These are phyloP conservation scores for Salpingus planirostris DNA, from an alignment of 2,888 invertebrate genomes.

Conservation along the genomic window DNA sequence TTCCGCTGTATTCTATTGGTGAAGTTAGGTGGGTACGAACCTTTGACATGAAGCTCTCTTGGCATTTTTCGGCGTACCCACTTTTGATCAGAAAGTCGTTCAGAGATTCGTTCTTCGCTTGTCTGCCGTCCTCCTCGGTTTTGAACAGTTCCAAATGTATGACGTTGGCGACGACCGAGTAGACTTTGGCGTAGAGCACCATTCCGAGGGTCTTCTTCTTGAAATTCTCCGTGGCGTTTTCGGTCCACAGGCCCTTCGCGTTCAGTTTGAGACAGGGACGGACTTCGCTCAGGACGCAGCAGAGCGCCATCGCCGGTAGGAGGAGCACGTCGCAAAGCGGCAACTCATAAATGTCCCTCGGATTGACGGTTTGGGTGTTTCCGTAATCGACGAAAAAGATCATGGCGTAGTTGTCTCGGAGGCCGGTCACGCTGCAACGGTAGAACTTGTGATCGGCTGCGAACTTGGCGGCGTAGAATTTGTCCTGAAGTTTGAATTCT, in stretches of 20 bases:
- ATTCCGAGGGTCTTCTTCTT: conserved; percentile 23
- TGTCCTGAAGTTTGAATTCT: conserved; percentile 23
- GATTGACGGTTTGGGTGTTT: conserved; percentile 44
- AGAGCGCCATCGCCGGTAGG: conserved; percentile 56
- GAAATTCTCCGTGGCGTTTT: conserved; percentile 46
- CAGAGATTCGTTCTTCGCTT: conserved; percentile 18
- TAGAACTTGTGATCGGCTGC: conserved; percentile 43
- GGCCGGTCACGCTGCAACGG: conserved; percentile 47
- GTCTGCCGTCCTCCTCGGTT: conserved; percentile 7
- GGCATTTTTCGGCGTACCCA: conserved; percentile 56
- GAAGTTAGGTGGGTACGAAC: too few relatives aligned
- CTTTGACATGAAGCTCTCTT: conserved; percentile 73
- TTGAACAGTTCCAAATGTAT: conserved; percentile 56
- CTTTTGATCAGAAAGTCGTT: conserved; percentile 57
- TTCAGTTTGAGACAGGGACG: conserved; percentile 57
- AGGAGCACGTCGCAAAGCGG: conserved; percentile 22
- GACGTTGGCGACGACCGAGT: conserved; percentile 71
- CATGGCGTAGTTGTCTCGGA: conserved; percentile 7
- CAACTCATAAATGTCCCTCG: conserved; percentile 42
- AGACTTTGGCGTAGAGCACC: conserved; percentile 48
- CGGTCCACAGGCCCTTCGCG: conserved; percentile 54
- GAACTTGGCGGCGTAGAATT: conserved; percentile 52
- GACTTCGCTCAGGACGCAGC: conserved; percentile 61
- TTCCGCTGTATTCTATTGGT: too few relatives aligned
- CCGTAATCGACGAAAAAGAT: conserved; percentile 74